Percentiles rank a stretch among this genome's conserved stretches.
phyloP scores from a whole-genome alignment of 2,797 vertebrate genomes.

The Labeo calbasu region DNA sequence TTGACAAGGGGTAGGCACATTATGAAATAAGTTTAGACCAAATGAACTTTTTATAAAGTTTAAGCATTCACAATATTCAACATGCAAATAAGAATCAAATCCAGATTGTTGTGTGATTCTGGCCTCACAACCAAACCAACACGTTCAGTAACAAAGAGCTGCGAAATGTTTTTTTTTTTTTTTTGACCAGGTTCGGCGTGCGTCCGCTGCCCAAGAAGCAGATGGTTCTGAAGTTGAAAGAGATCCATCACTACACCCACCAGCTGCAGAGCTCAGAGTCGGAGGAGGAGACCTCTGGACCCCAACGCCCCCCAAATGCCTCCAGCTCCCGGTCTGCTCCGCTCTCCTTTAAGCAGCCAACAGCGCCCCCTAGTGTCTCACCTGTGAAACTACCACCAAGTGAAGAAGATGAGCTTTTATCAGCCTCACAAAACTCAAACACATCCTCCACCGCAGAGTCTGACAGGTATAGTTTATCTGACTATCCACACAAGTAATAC shows the following conservation, averaged over 20 bases:
- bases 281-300: constrained; percentile 72
- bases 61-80: neutral
- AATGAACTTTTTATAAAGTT: neutral
- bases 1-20: neutral
- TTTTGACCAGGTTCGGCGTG: constrained; percentile 86
- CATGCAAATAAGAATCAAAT: neutral
- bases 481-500: neutral
- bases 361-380: constrained; percentile 55
- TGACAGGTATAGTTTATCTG: constrained; percentile 78
- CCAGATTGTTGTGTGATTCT: neutral
- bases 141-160: neutral
- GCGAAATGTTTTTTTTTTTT: neutral
- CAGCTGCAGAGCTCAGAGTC: constrained; percentile 83
- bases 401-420: constrained; percentile 63
- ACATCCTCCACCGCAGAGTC: constrained; percentile 80
- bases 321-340: constrained; percentile 14
- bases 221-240: constrained; percentile 96
- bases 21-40: neutral
- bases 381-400: constrained; percentile 45
- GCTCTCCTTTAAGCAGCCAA: constrained; percentile 70
- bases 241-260: constrained; percentile 98
- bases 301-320: neutral
- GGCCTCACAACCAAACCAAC: neutral
- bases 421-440: constrained; percentile 82
- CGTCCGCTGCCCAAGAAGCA: constrained; percentile 91